Percentiles rank a stretch among this genome's conserved stretches.
Evolutionary conservation across 2,113 vertebrate genomes (phyloP).

Genomic region (Esox niger): DNA sequence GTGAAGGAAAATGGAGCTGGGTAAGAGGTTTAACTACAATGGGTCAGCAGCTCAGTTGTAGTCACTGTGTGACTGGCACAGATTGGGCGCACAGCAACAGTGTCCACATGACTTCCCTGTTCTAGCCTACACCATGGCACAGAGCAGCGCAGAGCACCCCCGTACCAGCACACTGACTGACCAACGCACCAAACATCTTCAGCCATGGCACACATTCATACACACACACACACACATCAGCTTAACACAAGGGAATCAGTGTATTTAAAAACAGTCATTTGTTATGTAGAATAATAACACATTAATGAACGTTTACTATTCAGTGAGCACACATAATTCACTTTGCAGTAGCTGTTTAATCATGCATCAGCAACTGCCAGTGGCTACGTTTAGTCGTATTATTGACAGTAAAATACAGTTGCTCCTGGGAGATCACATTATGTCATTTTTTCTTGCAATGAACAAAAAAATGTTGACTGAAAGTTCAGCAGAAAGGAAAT

Average conservation of each 20-base stretch:
- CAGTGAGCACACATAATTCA: constrained; percentile 12
- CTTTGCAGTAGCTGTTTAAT: constrained; percentile 24
- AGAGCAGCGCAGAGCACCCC: constrained; percentile 64
- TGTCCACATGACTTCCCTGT: constrained; percentile 72
- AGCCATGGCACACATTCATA: constrained; percentile 37
- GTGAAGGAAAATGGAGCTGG: constrained; percentile 54
- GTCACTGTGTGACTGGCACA: constrained; percentile 77
- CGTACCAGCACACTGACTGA: constrained; percentile 60
- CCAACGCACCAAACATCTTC: constrained; percentile 43
- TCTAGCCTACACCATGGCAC: constrained; percentile 72
- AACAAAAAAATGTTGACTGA: background rate
- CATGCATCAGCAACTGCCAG: constrained; percentile 35
- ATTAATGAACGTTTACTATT: background rate
- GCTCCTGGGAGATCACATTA: constrained; percentile 19
- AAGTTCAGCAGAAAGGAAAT: background rate
- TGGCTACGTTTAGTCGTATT: constrained; percentile 33
- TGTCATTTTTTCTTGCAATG: background rate
- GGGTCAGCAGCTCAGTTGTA: constrained; percentile 72
- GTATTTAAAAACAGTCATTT: constrained; percentile 3
- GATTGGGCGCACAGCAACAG: constrained; percentile 61
- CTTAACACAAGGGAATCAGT: background rate
- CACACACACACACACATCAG: constrained; percentile 31
- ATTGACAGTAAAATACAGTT: constrained; percentile 35
- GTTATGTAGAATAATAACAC: constrained; percentile 1
- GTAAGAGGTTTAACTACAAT: constrained; percentile 76